Evolutionary conservation across 2,113 vertebrate species (phyloP).

Genomic region (Vidua macroura): DNA sequence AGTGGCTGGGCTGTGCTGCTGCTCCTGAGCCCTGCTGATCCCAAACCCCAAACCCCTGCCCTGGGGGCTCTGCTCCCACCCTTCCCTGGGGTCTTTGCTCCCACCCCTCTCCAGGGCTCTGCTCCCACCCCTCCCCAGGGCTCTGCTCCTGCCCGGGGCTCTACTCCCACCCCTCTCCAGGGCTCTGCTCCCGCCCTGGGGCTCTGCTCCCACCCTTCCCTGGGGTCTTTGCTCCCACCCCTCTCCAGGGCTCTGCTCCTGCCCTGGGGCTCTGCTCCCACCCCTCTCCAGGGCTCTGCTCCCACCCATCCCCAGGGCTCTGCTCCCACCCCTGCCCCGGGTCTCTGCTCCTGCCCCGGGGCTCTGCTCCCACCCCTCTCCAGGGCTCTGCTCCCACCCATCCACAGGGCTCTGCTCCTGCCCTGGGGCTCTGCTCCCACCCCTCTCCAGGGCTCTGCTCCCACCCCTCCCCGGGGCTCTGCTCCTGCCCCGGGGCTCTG

Average conservation of each 20-base stretch:
- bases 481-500: background rate
- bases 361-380: background rate
- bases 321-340: background rate
- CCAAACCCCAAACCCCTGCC: background rate
- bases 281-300: background rate
- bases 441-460: background rate
- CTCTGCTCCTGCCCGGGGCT: too few species aligned
- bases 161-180: too few species aligned
- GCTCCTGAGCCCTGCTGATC: fast-evolving
- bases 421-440: background rate
- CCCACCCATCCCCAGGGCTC: background rate
- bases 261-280: background rate
- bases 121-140: too few species aligned
- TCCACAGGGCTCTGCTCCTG: background rate
- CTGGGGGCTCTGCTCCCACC: background rate
- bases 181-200: too few species aligned
- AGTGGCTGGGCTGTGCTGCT: background rate
- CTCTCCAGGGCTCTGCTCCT: too few species aligned
- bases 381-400: background rate
- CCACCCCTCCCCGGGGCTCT: background rate
- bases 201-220: background rate
- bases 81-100: background rate
- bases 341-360: background rate
- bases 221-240: too few species aligned
- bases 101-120: background rate